Evolutionary conservation across 2,113 vertebrate genomes (phyloP), one percentile per base, ranked within the genome.

Genomic region (Mastomys natalensis): DNA sequence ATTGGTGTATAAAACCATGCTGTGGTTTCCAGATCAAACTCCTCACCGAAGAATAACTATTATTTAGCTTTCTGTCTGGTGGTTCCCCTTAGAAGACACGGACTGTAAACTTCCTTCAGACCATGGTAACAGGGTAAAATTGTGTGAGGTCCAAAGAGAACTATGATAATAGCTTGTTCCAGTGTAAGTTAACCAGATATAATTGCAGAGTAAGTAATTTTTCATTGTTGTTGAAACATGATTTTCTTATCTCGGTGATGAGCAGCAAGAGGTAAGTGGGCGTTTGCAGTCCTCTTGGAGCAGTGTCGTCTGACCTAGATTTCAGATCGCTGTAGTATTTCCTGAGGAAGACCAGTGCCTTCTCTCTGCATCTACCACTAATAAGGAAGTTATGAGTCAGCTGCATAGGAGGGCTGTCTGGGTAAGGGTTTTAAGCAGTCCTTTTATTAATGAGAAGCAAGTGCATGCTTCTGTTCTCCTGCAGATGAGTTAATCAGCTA

Each of bases 241-340:
- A 29, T 90, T 94, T 73, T 94, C 80, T 90, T 97, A 93, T 95
- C 97, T 97, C 94, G 93, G 89, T 94, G 70, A 10, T 95, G 80
- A 86, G 40, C 31, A 72, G 72, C 74, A 80, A 48, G 12, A n/a
- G 51, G 13, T 96, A 72, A 96, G 55, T 60, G 40, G 0, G 87
- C 34, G 64, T 97, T 96, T 93, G 91, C 95, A 80, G 58, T 74
- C 82, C 53, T 97, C 66, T 90, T 87, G 74, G 29, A 51, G 60
- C 97, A 90, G 51, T 95, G 88, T 93, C 96, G 64, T 62, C 78
- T 98, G 98, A 98, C 98, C 98, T 98, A 99, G 98, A 98, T 98
- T 98, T 98, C 96, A 97, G 96, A 98, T 94, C 91, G 97, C 98
- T 95, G 87, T 97, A 97, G 97, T 98, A 94, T 98, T 98, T 98